A percentile compares a stretch with the other conserved stretches of the same genome.
These are phyloP conservation scores for Apantesis nais DNA, from an alignment of 2,888 invertebrate genomes.

Conservation along the genomic window DNA sequence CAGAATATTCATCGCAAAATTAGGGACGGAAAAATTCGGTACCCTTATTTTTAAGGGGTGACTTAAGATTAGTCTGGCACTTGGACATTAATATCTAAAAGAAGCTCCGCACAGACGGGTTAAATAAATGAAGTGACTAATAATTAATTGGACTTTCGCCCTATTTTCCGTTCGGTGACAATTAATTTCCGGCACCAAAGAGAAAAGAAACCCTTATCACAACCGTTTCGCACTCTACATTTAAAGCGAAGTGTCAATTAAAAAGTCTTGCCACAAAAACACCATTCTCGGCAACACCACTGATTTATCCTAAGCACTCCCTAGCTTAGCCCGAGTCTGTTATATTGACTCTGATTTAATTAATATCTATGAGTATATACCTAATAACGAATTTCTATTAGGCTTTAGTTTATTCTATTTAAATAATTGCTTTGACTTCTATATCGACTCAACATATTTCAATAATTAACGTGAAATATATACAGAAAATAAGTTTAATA, in stretches of 20 bases:
- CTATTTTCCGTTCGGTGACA: constrained; percentile 85
- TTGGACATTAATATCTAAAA: constrained; percentile 78
- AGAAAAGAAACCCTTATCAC: constrained; percentile 85
- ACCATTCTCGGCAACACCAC: constrained; percentile 34
- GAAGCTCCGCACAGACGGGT: constrained; percentile 75
- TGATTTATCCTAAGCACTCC: constrained; percentile 42
- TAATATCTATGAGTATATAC: too few relatives aligned
- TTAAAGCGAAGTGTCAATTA: constrained; percentile 75
- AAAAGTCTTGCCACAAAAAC: constrained; percentile 59
- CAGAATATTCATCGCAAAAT: constrained; percentile 49
- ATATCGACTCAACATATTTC: too few relatives aligned
- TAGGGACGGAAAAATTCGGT: constrained; percentile 48
- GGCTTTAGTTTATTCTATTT: background rate
- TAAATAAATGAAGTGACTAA: constrained; percentile 85
- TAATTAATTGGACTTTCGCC: constrained; percentile 86
- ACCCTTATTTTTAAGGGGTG: constrained; percentile 58
- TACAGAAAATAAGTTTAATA: too few relatives aligned
- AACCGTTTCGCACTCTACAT: constrained; percentile 73
- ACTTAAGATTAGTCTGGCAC: constrained; percentile 71
- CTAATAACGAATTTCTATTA: too few relatives aligned
- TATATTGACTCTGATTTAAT: background rate
- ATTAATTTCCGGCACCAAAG: constrained; percentile 82
- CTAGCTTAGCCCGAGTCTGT: background rate
- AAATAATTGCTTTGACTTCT: background rate
- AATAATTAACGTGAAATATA: too few relatives aligned